Evolutionary conservation across 2,113 vertebrate species (phyloP).

Genomic region (Chroicocephalus ridibundus): DNA sequence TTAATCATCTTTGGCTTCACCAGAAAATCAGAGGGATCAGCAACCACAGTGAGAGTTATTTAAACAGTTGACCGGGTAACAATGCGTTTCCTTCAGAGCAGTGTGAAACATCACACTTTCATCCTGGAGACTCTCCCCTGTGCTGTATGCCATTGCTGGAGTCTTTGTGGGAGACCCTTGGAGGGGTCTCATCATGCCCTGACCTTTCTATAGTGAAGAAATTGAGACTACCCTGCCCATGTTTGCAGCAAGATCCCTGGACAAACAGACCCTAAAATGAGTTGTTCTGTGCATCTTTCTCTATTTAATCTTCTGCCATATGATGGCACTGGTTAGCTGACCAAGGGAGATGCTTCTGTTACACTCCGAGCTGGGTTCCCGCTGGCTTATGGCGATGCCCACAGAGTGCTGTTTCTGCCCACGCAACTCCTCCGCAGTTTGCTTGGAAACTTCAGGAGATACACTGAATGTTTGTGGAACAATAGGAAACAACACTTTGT

Average conservation of each 20-base stretch:
- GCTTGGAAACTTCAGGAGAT: neutral
- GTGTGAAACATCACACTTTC: neutral
- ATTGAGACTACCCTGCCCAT: neutral
- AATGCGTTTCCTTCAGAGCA: neutral
- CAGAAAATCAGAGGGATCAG: neutral
- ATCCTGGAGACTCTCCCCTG: neutral
- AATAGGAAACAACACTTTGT: neutral
- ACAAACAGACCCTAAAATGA: neutral
- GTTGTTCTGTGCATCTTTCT: neutral
- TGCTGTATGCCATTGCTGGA: neutral
- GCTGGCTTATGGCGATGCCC: neutral
- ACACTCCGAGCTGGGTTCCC: rapidly evolving
- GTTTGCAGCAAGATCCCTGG: neutral
- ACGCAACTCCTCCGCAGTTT: neutral
- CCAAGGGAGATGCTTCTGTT: neutral
- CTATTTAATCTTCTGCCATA: neutral
- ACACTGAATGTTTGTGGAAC: neutral
- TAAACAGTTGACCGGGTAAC: neutral
- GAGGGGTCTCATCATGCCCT: neutral
- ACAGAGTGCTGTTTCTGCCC: neutral
- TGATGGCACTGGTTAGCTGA: slow-evolving; percentile 36
- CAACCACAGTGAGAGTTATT: neutral
- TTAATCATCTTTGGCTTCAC: neutral
- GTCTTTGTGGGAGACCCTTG: neutral
- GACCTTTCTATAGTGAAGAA: neutral